phyloP scores from a whole-genome alignment of 2,888 invertebrate genomes.

The Dioctria linearis region DNA sequence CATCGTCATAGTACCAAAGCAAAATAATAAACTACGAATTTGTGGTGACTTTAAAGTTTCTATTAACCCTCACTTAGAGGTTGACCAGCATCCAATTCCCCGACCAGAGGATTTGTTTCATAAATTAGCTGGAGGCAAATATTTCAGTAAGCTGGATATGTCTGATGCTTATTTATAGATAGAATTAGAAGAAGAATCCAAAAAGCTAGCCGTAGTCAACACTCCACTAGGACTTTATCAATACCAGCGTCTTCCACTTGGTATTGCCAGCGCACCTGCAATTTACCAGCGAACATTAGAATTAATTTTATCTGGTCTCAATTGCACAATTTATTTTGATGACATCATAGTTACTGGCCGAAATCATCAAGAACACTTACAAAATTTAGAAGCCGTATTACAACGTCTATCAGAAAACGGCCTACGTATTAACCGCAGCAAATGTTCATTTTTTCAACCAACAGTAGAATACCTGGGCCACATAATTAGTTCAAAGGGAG shows the following conservation, averaged over 20 bases:
- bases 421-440: not conserved
- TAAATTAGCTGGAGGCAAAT: slow-evolving; percentile 23
- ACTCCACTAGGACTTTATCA: slow-evolving; percentile 12
- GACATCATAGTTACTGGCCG: slow-evolving; percentile 44
- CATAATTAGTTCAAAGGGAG: not conserved
- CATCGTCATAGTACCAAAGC: slow-evolving; percentile 41
- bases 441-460: not conserved
- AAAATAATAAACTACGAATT: slow-evolving; percentile 34
- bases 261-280: slow-evolving; percentile 10
- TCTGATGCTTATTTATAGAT: slow-evolving; percentile 3
- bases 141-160: slow-evolving; percentile 28
- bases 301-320: slow-evolving; percentile 9
- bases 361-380: slow-evolving; percentile 28
- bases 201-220: slow-evolving; percentile 6
- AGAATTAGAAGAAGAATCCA: not conserved
- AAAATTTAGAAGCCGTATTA: not conserved
- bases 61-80: slow-evolving; percentile 50
- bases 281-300: slow-evolving; percentile 3
- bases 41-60: slow-evolving; percentile 53
- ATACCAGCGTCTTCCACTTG: slow-evolving; percentile 15
- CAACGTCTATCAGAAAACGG: not conserved
- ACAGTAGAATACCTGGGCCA: not conserved
- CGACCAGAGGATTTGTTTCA: slow-evolving; percentile 37
- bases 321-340: slow-evolving; percentile 51
- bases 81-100: slow-evolving; percentile 19